phyloP scores from a whole-genome alignment of 2,113 vertebrate species.

The Cyrtonyx montezumae region DNA sequence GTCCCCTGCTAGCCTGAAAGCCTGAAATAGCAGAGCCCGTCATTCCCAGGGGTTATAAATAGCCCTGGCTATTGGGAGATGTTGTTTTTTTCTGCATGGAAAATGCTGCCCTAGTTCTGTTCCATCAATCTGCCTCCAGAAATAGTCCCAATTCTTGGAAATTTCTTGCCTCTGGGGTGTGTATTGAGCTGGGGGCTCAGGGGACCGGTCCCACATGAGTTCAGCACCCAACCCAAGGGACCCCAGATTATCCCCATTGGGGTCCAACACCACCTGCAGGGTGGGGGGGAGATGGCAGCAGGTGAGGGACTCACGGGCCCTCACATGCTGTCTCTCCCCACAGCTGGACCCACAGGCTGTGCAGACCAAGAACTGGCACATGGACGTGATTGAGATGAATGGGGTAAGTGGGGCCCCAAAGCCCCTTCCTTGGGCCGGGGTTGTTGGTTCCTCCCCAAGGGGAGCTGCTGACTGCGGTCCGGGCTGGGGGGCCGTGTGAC shows the following conservation, averaged over 20 bases:
- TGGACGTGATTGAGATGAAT: conserved; percentile 98
- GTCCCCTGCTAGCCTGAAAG: conserved; percentile 8
- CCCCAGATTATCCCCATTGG: not conserved
- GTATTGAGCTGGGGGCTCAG: not conserved
- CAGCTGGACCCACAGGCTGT: conserved; percentile 96
- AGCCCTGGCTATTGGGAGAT: conserved; percentile 72
- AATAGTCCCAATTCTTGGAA: conserved; percentile 78
- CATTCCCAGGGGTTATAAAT: conserved; percentile 87
- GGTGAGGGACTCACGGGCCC: not conserved
- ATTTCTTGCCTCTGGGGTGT: not conserved
- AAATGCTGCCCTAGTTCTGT: conserved; percentile 74
- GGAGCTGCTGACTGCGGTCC: not conserved
- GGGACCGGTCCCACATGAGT: not conserved
- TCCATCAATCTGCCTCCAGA: conserved; percentile 71
- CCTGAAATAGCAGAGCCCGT: conserved; percentile 74
- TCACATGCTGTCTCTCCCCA: not conserved
- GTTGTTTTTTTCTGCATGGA: conserved; percentile 78
- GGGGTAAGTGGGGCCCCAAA: conserved; percentile 81
- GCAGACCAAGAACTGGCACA: conserved; percentile 98
- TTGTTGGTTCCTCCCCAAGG: not conserved
- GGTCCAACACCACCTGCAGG: not conserved
- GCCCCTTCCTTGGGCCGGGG: not conserved
- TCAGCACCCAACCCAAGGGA: not conserved
- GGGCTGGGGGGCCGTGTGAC: accelerated
- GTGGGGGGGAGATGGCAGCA: not conserved